A percentile compares a stretch with the other conserved stretches of the same genome.
phyloP scores from a whole-genome alignment of 2,888 invertebrate species.

The Drosophila koepferae region DNA sequence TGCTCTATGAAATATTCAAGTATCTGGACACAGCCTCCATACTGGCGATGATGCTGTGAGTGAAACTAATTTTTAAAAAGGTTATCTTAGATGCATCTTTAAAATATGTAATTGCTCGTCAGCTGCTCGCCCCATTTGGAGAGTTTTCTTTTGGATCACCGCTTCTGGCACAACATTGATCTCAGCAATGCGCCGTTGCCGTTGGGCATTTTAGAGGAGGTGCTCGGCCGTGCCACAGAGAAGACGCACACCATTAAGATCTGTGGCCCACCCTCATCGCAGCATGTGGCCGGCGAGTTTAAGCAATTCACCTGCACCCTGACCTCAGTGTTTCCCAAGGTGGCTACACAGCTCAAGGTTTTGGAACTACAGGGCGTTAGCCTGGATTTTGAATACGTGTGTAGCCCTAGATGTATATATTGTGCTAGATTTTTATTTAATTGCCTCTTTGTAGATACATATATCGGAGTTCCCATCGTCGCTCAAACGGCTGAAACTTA shows the following conservation, averaged over 20 bases:
- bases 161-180: slow-evolving; percentile 83
- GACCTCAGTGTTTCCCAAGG: slow-evolving; percentile 70
- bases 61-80: neutral
- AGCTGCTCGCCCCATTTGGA: slow-evolving; percentile 83
- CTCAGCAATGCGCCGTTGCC: slow-evolving; percentile 77
- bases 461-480: slow-evolving; percentile 88
- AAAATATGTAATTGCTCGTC: slow-evolving; percentile 6
- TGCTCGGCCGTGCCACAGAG: slow-evolving; percentile 77
- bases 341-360: slow-evolving; percentile 73
- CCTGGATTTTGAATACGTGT: slow-evolving; percentile 82
- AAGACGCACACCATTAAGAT: slow-evolving; percentile 82
- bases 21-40: slow-evolving; percentile 82
- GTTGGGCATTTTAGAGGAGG: slow-evolving; percentile 75
- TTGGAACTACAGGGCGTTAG: slow-evolving; percentile 83
- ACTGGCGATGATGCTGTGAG: slow-evolving; percentile 82
- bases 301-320: slow-evolving; percentile 78
- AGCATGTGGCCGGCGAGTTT: slow-evolving; percentile 76
- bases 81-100: neutral
- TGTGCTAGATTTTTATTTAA: neutral
- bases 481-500: slow-evolving; percentile 87
- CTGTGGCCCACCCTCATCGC: slow-evolving; percentile 78
- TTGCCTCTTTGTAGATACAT: slow-evolving; percentile 85
- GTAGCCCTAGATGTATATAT: neutral
- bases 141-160: slow-evolving; percentile 80
- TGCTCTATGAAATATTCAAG: slow-evolving; percentile 83